These are phyloP conservation scores for Ichneumoninae sp. DNA, from an alignment of 2,888 invertebrate genomes.

Conservation along the genomic window DNA sequence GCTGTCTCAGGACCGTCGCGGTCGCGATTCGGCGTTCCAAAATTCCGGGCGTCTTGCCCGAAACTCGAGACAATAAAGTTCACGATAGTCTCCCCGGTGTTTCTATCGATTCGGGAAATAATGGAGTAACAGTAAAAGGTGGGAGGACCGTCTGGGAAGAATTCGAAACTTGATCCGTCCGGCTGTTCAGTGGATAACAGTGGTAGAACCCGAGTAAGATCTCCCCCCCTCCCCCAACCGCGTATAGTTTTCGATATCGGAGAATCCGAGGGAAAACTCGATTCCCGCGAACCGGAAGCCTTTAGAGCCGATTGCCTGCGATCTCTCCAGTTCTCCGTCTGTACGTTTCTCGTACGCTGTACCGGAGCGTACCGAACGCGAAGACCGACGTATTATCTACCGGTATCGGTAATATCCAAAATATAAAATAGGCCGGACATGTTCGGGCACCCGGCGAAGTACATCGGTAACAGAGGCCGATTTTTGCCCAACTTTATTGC, in stretches of 20 bases:
- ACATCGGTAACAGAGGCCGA: conserved; percentile 3
- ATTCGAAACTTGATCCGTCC: conserved; percentile 58
- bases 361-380: neutral
- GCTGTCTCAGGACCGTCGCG: too few relatives aligned
- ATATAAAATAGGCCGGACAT: conserved; percentile 4
- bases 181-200: neutral
- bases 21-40: neutral
- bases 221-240: neutral
- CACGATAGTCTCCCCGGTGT: conserved; percentile 3
- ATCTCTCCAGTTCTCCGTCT: conserved; percentile 13
- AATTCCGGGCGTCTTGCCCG: neutral
- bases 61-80: conserved; percentile 44
- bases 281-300: conserved; percentile 46
- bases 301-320: conserved; percentile 39
- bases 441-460: neutral
- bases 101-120: conserved; percentile 38
- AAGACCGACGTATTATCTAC: neutral
- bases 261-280: conserved; percentile 48
- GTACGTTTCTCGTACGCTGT: neutral
- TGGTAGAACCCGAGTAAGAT: conserved; percentile 24
- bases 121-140: neutral
- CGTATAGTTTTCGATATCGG: conserved; percentile 42
- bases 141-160: conserved; percentile 50
- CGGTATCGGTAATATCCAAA: neutral
- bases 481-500: neutral